Base-by-base conservation (phyloP, 2,888 invertebrate genomes). In the Strigamia crassipes region DNA sequence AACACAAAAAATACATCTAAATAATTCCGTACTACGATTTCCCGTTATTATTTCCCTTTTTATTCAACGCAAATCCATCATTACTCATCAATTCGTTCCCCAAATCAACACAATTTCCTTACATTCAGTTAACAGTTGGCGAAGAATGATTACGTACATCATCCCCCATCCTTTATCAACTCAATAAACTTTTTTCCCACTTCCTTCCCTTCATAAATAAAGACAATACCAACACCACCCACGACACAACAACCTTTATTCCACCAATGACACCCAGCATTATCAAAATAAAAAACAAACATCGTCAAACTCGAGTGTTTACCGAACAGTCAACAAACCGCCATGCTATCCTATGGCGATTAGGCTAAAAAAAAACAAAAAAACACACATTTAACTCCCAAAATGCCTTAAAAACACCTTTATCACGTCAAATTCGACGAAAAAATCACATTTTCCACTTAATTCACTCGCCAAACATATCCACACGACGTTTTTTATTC, bases 161-260 rank as follows among this genome's bases (percentile, higher is more conserved):
- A 12, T n/a, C 31, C 73, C 12, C 27, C 31, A 73, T 12, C 73
- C 73, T 27, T n/a, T 23, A 66, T 66, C 23, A n/a, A 73, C 73
- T 73, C 27, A 27, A 73, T 73, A 73, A 73, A 73, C 73, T 73
- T 31, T 66, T 73, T 27, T 27, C 73, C 27, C 13, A 31, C 73
- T 66, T 66, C 61, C 61, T 66, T 46, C 15, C 46, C 46, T n/a
- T 1, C 27, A 73, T 12, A 31, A 73, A 73, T 31, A 31, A 73
- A 73, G 73, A 73, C 73, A 73, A 73, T 73, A n/a, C 10, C 5
- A n/a, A 13, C 31, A n/a, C 10, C 31, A 73, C 73, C 56, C 56
- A 73, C 73, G 0, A 27, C 12, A 23, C 12, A 23, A 66, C 9
- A 6, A 6, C 51, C 21, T 23, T 23, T 23, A 6, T 66, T 12